Percentiles rank a stretch among this genome's conserved stretches.
Evolutionary conservation across 1,140 invertebrate genomes (phyloP).

Genomic region (Ostrea denselamellosa): DNA sequence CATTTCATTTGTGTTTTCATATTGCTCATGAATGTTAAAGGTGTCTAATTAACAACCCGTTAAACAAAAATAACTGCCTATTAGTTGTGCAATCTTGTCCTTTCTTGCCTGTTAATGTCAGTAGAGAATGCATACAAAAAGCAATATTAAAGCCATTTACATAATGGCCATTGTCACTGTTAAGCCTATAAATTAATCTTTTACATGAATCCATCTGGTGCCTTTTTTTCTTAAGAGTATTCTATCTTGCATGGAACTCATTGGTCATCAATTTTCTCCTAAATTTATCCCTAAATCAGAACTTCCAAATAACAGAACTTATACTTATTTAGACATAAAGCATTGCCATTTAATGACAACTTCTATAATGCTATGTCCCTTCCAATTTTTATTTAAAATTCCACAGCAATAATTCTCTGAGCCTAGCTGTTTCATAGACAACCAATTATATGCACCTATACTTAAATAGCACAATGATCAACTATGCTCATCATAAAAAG

Average conservation of each 20-base stretch:
- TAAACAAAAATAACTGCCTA: slow-evolving; percentile 30
- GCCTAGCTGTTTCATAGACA: neutral
- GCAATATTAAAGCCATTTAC: slow-evolving; percentile 12
- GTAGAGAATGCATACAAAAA: neutral
- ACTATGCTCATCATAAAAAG: slow-evolving; percentile 17
- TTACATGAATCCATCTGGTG: neutral
- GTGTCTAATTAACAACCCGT: slow-evolving; percentile 28
- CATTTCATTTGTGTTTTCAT: slow-evolving; percentile 15
- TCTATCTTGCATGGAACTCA: neutral
- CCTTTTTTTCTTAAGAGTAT: neutral
- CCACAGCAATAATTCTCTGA: neutral
- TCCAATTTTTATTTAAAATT: no score
- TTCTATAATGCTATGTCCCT: no score
- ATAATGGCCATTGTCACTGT: slow-evolving; percentile 14
- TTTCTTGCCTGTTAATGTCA: slow-evolving; percentile 12
- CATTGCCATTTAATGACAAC: neutral
- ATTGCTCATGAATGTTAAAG: neutral
- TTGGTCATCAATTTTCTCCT: slow-evolving; percentile 8
- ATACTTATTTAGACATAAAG: no score
- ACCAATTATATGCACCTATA: slow-evolving; percentile 18
- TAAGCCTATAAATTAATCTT: slow-evolving; percentile 14
- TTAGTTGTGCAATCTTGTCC: slow-evolving; percentile 18
- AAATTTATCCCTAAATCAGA: neutral
- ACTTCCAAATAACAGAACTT: neutral
- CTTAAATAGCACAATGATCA: slow-evolving; percentile 1